phyloP scores from a whole-genome alignment of 2,113 vertebrate genomes.

The Lepisosteus osseus region DNA sequence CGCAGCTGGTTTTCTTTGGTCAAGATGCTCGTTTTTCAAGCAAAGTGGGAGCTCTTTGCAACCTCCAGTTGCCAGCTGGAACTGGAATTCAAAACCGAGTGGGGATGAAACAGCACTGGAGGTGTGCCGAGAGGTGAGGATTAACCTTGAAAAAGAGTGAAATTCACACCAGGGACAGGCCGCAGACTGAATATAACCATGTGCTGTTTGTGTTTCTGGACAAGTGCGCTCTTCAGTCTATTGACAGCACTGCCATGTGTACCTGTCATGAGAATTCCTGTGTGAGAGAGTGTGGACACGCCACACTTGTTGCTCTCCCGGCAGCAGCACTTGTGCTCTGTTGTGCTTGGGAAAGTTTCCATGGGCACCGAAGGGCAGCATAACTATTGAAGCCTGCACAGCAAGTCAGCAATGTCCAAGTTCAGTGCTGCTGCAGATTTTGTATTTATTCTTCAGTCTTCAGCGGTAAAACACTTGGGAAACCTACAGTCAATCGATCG shows the following conservation, averaged over 20 bases:
- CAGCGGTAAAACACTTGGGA: no score
- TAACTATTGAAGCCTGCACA: background rate
- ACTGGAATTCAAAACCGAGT: no score
- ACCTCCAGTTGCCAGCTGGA: no score
- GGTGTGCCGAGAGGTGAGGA: no score
- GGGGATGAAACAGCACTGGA: no score
- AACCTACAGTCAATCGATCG: no score
- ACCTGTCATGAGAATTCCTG: slow-evolving; percentile 49
- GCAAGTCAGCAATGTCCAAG: no score
- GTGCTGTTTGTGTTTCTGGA: slow-evolving; percentile 43
- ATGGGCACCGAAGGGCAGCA: slow-evolving; percentile 2
- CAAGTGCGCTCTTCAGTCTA: slow-evolving; percentile 43
- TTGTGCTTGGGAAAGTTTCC: slow-evolving; percentile 1
- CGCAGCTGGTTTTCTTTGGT: slow-evolving; percentile 49
- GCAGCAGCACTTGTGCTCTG: background rate
- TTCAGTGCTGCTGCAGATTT: no score
- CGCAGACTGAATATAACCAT: slow-evolving; percentile 35
- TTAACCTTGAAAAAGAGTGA: no score
- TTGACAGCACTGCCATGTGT: slow-evolving; percentile 48
- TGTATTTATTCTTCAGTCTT: no score
- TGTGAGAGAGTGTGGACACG: slow-evolving; percentile 31
- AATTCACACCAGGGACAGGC: no score
- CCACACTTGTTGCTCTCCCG: background rate
- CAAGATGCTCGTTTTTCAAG: slow-evolving; percentile 10
- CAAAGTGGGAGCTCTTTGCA: no score